phyloP scores from a whole-genome alignment of 2,888 invertebrate genomes.

The Siphonodentalium dalli region DNA sequence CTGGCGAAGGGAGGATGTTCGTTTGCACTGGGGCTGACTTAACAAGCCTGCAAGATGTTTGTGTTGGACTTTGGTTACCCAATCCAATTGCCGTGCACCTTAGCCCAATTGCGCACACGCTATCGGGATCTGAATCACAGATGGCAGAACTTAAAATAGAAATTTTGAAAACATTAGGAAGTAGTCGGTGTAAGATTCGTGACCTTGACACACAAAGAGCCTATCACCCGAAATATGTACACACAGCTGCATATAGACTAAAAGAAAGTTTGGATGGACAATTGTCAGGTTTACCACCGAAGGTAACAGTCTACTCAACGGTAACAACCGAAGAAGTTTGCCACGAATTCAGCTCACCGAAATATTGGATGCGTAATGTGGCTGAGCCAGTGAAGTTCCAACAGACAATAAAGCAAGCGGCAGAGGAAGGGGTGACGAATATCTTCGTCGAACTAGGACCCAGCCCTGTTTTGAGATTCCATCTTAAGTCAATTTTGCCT shows the following conservation, averaged over 20 bases:
- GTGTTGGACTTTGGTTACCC: neutral
- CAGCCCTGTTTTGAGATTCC: constrained; percentile 37
- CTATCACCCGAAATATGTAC: constrained; percentile 42
- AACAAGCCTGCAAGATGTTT: constrained; percentile 14
- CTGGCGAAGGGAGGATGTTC: constrained; percentile 34
- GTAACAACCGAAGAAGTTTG: constrained; percentile 33
- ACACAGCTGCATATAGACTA: constrained; percentile 27
- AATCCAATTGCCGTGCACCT: constrained; percentile 34
- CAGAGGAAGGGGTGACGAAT: constrained; percentile 16
- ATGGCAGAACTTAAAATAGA: constrained; percentile 26
- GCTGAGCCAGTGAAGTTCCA: constrained; percentile 39
- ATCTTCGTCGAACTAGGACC: constrained; percentile 50
- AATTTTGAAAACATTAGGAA: constrained; percentile 7
- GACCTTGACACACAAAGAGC: constrained; percentile 40
- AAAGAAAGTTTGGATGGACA: constrained; percentile 17
- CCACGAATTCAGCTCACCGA: constrained; percentile 21
- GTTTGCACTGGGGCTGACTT: constrained; percentile 27
- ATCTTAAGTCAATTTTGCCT: constrained; percentile 29
- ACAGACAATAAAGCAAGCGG: constrained; percentile 28
- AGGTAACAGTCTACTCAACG: constrained; percentile 35
- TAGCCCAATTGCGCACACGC: constrained; percentile 30
- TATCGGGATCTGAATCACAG: constrained; percentile 33
- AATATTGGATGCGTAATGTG: constrained; percentile 47
- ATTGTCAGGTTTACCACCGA: constrained; percentile 17
- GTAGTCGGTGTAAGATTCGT: constrained; percentile 9